Base-by-base conservation (phyloP, 2,888 invertebrate species). In the Microplitis deprimator region DNA sequence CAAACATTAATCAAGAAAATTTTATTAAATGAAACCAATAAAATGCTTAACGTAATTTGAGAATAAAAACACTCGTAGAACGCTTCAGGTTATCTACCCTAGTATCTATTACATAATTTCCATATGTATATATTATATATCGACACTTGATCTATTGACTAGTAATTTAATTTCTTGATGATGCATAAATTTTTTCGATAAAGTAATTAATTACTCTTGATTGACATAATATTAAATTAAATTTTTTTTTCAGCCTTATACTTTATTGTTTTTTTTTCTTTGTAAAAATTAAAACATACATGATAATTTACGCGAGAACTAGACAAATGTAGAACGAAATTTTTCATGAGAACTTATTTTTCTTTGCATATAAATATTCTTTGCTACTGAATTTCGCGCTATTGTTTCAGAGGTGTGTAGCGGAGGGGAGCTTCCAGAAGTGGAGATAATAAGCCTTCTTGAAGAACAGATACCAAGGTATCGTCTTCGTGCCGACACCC, bases 391-490 rank as follows among this genome's bases (percentile, higher is more conserved):
- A 79, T 77, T 68, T 73, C 75, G 70, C 8, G 29, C 68, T 77
- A 67, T 41, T 84, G 85, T 92, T 92, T 80, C 93, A 97, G 97
- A 97, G 92, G 93, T 98, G 92, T 97, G 97, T 93, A 96, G 95
- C 92, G 95, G 94, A 91, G 96, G 95, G 90, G 95, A 97, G 91
- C 93, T 97, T 91, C 96, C 97, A 81, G 98, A 98, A 93, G 97
- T 98, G 87, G 98, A 98, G 92, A 96, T 98, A 88, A 95, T 98
- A 91, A 97, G 97, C 90, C 92, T 98, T 84, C 92, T 98, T 84
- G 96, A 97, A 91, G 98, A 98, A 91, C 96, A 97, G 91, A 97
- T 98, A 90, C 98, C 98, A 74, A 94, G 95, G 89, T 98, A 98
- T 91, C 96, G 95, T 88, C 93, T 98, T 81, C 93, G 98, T 89